Evolutionary conservation across 30 jellyfish, hydroid and myxozoan species (phyloP).

Genomic region (Aurelia aurita): DNA sequence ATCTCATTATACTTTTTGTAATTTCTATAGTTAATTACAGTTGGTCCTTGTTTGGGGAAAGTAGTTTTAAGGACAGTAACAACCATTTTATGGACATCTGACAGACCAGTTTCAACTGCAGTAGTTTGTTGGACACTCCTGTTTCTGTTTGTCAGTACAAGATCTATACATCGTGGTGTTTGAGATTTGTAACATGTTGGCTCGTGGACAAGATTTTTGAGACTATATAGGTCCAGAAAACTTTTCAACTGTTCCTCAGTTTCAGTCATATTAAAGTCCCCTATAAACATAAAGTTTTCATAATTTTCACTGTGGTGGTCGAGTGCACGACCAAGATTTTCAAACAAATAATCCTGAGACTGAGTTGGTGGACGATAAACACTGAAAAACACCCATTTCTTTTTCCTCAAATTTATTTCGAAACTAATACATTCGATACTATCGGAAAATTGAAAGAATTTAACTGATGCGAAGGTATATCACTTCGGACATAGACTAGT

Average conservation of each 20-base stretch:
- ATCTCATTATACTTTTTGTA: too few species aligned
- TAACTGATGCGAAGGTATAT: too few species aligned
- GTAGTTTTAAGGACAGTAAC: too few species aligned
- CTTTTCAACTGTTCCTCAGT: too few species aligned
- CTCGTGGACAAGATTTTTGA: not conserved
- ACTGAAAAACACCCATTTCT: slow-evolving; percentile 22
- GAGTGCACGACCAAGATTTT: not conserved
- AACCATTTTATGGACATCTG: too few species aligned
- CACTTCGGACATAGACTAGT: slow-evolving; percentile 13
- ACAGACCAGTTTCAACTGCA: not conserved
- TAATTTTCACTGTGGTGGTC: slow-evolving; percentile 13
- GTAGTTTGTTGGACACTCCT: slow-evolving; percentile 2
- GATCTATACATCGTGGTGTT: slow-evolving; percentile 1
- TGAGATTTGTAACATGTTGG: slow-evolving; percentile 1
- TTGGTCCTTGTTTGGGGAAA: too few species aligned
- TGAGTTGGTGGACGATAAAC: slow-evolving; percentile 17
- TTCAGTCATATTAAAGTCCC: not conserved
- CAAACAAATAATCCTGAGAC: not conserved
- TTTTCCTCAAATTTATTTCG: too few species aligned
- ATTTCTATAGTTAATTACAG: too few species aligned
- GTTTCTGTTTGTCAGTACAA: not conserved
- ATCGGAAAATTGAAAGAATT: too few species aligned
- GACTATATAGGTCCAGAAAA: not conserved
- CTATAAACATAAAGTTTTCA: not conserved
- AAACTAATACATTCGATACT: too few species aligned